phyloP scores from a whole-genome alignment of 2,888 invertebrate genomes.

The Steinernema scapterisci region DNA sequence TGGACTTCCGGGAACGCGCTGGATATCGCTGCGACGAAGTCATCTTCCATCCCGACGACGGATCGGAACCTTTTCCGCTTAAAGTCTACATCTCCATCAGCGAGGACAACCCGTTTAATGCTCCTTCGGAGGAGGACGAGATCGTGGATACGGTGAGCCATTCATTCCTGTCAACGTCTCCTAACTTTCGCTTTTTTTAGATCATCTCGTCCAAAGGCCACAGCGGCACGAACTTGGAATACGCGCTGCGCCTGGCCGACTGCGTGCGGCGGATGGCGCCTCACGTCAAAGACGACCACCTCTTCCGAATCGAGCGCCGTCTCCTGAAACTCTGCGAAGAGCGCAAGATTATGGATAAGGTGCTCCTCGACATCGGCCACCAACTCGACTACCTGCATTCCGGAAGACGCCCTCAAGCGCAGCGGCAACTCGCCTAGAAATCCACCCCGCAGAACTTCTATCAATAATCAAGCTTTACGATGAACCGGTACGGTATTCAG shows the following conservation, averaged over 20 bases:
- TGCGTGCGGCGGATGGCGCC: slow-evolving; percentile 53
- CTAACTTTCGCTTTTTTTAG: slow-evolving; percentile 68
- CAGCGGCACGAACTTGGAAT: slow-evolving; percentile 88
- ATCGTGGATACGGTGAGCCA: slow-evolving; percentile 74
- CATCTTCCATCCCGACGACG: slow-evolving; percentile 76
- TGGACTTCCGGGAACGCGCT: slow-evolving; percentile 89
- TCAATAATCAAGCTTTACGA: slow-evolving; percentile 15
- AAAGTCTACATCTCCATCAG: slow-evolving; percentile 79
- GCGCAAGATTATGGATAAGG: slow-evolving; percentile 39
- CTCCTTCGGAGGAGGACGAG: slow-evolving; percentile 79
- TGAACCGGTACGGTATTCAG: neutral
- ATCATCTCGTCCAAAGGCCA: slow-evolving; percentile 78
- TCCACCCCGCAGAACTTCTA: neutral
- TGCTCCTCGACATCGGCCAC: slow-evolving; percentile 45
- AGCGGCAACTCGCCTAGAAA: neutral
- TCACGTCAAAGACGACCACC: slow-evolving; percentile 51
- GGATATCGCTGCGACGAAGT: slow-evolving; percentile 77
- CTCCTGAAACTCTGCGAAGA: slow-evolving; percentile 42
- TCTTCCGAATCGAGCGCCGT: slow-evolving; percentile 54
- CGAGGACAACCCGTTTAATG: slow-evolving; percentile 71
- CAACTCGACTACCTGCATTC: slow-evolving; percentile 40
- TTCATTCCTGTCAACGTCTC: no score
- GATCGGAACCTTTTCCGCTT: slow-evolving; percentile 68
- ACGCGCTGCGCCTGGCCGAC: slow-evolving; percentile 74
- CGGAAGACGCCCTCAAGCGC: neutral